phyloP scores from a whole-genome alignment of 2,888 invertebrate species.

The Neoscelio sp. region DNA sequence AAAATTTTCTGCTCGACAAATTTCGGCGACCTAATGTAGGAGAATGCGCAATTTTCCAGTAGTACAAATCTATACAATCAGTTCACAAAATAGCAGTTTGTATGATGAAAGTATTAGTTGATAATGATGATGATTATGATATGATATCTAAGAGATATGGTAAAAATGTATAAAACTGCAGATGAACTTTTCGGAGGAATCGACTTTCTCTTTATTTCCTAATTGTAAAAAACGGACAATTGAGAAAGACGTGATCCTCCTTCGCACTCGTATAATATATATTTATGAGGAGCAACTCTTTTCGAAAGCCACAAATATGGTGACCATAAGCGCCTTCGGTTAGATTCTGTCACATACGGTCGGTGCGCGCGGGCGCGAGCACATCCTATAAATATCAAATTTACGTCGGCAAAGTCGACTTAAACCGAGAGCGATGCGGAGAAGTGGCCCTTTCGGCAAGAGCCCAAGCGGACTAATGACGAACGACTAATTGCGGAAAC shows the following conservation, averaged over 20 bases:
- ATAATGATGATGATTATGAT: too few species aligned
- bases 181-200: too few species aligned
- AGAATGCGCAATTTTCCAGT: too few species aligned
- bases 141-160: too few species aligned
- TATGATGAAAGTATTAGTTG: too few species aligned
- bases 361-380: not conserved
- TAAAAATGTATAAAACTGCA: too few species aligned
- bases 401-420: constrained; percentile 25
- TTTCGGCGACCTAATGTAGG: too few species aligned
- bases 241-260: too few species aligned
- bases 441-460: constrained; percentile 48
- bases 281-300: constrained; percentile 9
- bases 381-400: constrained; percentile 53
- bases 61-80: too few species aligned
- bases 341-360: constrained; percentile 27
- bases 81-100: too few species aligned
- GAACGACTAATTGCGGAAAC: constrained; percentile 65
- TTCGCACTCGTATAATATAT: not conserved
- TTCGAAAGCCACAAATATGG: constrained; percentile 8
- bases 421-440: constrained; percentile 13
- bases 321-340: constrained; percentile 27
- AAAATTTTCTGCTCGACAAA: not conserved
- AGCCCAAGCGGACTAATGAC: constrained; percentile 59
- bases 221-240: too few species aligned
- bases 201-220: too few species aligned